phyloP scores from a whole-genome alignment of 1,140 invertebrate species.

The Mercenaria mercenaria region DNA sequence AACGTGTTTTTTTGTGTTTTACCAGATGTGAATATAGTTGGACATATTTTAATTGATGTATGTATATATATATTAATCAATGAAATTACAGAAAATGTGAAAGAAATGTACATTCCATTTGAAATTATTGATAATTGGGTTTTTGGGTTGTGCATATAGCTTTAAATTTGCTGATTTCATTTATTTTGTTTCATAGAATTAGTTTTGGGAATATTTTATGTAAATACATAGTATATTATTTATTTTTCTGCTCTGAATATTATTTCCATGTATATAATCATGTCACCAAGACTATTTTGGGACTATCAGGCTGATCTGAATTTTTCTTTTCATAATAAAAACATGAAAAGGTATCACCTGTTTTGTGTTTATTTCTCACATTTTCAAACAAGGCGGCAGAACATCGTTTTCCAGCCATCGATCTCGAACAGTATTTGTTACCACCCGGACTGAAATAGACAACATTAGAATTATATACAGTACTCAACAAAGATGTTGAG shows the following conservation, averaged over 20 bases:
- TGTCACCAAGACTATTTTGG: background rate
- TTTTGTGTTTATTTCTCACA: background rate
- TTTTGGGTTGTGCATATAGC: background rate
- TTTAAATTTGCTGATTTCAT: slow-evolving; percentile 17
- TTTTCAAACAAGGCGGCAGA: too few relatives aligned
- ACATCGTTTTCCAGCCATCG: too few relatives aligned
- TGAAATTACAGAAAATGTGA: too few relatives aligned
- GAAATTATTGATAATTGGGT: background rate
- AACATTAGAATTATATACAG: too few relatives aligned
- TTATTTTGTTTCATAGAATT: background rate
- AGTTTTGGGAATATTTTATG: background rate
- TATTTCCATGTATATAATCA: background rate
- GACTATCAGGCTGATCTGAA: slow-evolving; percentile 30
- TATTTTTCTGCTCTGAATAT: slow-evolving; percentile 1
- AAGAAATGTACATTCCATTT: slow-evolving; percentile 2
- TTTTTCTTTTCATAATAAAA: slow-evolving; percentile 54
- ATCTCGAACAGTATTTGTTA: too few relatives aligned
- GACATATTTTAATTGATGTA: background rate
- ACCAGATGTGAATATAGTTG: too few relatives aligned
- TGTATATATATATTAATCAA: background rate
- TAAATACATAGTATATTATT: slow-evolving; percentile 41
- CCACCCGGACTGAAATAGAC: too few relatives aligned
- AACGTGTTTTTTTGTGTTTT: too few relatives aligned
- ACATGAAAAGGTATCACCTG: background rate
- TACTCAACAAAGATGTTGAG: too few relatives aligned